These are phyloP conservation scores for Gasterosteus aculeatus DNA, from an alignment of 2,113 vertebrate genomes.

Conservation along the genomic window DNA sequence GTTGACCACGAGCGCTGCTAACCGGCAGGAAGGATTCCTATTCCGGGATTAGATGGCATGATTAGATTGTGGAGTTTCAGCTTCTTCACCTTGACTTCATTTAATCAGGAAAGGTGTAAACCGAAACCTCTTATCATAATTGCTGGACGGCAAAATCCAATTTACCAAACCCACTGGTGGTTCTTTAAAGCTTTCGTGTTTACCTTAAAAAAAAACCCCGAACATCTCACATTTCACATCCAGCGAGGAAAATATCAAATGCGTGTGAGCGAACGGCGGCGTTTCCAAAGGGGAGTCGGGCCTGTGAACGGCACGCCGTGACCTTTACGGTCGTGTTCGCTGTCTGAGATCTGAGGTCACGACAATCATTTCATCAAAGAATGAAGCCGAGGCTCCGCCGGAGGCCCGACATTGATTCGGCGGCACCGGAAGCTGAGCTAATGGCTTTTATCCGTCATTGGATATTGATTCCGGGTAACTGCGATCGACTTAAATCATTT, in stretches of 20 bases:
- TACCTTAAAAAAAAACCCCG: neutral
- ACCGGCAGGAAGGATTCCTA: neutral
- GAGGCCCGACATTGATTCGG: neutral
- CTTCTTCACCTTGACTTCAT: constrained; percentile 24
- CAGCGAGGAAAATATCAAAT: neutral
- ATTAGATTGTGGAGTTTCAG: neutral
- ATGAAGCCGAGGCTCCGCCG: neutral
- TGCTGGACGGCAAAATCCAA: neutral
- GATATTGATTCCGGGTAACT: neutral
- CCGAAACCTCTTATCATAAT: constrained; percentile 6
- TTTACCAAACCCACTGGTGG: neutral
- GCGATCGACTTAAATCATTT: constrained; percentile 7
- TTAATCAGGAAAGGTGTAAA: constrained; percentile 10
- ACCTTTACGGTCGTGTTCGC: constrained; percentile 38
- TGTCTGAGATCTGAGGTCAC: neutral
- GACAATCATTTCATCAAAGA: neutral
- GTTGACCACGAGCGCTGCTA: too few relatives aligned
- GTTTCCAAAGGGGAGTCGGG: neutral
- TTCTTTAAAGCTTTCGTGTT: neutral
- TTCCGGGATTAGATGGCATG: constrained; percentile 27
- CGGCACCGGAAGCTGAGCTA: neutral
- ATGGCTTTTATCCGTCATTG: neutral
- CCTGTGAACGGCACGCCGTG: constrained; percentile 5
- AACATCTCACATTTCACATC: neutral
- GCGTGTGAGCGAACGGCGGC: too few relatives aligned